These are phyloP conservation scores for Leucophenga montana DNA, from an alignment of 2,888 invertebrate species.

Conservation along the genomic window DNA sequence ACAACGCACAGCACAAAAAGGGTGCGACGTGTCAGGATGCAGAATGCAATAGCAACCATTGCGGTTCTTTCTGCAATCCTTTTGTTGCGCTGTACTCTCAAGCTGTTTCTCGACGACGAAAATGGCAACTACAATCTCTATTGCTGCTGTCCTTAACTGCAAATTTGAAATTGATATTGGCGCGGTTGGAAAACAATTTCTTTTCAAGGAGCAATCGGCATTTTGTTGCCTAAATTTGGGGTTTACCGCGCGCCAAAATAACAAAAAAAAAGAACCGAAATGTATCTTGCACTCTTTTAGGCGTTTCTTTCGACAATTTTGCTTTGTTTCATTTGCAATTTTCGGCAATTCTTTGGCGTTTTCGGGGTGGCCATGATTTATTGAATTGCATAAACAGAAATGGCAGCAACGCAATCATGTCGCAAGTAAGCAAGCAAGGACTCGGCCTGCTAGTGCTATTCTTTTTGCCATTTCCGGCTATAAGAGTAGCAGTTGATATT, in stretches of 20 bases:
- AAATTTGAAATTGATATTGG: slow-evolving; percentile 71
- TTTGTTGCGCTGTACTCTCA: slow-evolving; percentile 17
- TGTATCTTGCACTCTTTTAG: slow-evolving; percentile 22
- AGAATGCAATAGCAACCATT: too few species aligned
- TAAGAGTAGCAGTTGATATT: too few species aligned
- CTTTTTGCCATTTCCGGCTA: too few species aligned
- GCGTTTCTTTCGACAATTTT: slow-evolving; percentile 48
- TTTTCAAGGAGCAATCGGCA: slow-evolving; percentile 34
- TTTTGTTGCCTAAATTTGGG: slow-evolving; percentile 38
- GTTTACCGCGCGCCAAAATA: background rate
- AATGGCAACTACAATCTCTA: background rate
- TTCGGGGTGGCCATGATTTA: slow-evolving; percentile 63
- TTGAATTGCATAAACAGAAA: slow-evolving; percentile 71
- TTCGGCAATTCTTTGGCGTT: slow-evolving; percentile 32
- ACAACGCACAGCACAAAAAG: slow-evolving; percentile 10
- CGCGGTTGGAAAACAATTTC: slow-evolving; percentile 62
- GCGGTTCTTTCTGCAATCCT: too few species aligned
- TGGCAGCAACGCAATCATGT: slow-evolving; percentile 71
- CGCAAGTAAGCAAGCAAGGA: too few species aligned
- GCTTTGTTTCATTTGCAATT: slow-evolving; percentile 49
- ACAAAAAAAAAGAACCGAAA: too few species aligned
- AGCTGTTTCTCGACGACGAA: background rate
- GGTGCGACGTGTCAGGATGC: too few species aligned
- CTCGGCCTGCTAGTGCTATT: background rate
- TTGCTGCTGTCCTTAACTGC: slow-evolving; percentile 40